phyloP scores from a whole-genome alignment of 1,140 invertebrate species.

The Yoshiicerus persimilis region DNA sequence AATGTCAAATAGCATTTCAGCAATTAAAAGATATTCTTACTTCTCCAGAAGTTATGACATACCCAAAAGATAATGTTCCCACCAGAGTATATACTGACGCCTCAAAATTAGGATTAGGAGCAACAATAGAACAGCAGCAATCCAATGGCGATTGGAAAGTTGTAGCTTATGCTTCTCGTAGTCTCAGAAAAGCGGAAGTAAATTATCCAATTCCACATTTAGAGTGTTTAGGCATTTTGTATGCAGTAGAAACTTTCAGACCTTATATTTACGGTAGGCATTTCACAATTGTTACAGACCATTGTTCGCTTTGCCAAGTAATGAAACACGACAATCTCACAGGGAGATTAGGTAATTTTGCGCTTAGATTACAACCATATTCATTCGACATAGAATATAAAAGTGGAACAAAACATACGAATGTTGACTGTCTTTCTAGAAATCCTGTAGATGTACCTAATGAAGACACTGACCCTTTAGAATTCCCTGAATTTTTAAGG shows the following conservation, averaged over 20 bases:
- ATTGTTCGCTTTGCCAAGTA: constrained; percentile 56
- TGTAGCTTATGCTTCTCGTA: constrained; percentile 56
- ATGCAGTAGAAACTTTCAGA: constrained; percentile 53
- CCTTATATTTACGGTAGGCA: constrained; percentile 49
- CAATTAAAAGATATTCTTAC: neutral
- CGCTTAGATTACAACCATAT: constrained; percentile 38
- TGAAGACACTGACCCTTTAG: neutral
- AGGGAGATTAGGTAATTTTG: constrained; percentile 37
- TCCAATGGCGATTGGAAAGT: constrained; percentile 42
- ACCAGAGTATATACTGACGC: neutral
- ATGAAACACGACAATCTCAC: constrained; percentile 33
- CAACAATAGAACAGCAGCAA: constrained; percentile 37
- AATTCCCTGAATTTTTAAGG: neutral
- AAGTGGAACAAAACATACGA: neutral
- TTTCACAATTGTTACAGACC: constrained; percentile 59
- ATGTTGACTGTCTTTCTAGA: neutral
- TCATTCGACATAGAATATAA: constrained; percentile 46
- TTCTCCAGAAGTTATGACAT: neutral
- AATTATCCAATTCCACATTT: constrained; percentile 54
- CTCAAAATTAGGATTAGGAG: neutral
- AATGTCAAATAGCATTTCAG: constrained; percentile 13
- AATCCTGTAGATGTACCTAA: neutral
- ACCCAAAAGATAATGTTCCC: constrained; percentile 1
- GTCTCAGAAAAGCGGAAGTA: constrained; percentile 51
- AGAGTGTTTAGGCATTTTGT: constrained; percentile 56